These are phyloP conservation scores for Gerris lacustris DNA, from an alignment of 2,888 invertebrate species.

Conservation along the genomic window DNA sequence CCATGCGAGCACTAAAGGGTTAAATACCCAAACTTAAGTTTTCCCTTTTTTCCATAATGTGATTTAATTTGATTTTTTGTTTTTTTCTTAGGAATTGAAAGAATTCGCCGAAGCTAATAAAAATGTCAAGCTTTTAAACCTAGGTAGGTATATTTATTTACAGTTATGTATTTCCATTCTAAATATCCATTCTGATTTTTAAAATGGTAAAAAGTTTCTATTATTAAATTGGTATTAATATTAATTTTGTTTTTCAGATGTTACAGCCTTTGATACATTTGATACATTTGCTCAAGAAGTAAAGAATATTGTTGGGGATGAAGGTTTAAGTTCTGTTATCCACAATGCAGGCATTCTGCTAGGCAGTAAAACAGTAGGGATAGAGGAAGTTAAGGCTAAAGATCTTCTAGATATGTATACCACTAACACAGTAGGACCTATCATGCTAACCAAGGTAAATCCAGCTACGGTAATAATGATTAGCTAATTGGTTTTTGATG, in stretches of 20 bases:
- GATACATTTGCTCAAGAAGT: constrained; percentile 48
- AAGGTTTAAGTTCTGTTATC: constrained; percentile 71
- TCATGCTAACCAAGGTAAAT: constrained; percentile 66
- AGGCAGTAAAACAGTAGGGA: constrained; percentile 58
- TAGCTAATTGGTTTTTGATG: no score
- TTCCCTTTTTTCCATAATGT: no score
- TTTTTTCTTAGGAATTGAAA: constrained; percentile 22
- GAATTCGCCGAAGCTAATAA: constrained; percentile 18
- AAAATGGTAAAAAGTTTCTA: no score
- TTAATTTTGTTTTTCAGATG: constrained; percentile 44
- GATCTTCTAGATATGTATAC: constrained; percentile 57
- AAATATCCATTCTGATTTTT: no score
- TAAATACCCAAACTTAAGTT: no score
- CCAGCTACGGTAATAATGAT: not conserved
- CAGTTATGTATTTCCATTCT: no score
- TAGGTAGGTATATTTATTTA: constrained; percentile 19
- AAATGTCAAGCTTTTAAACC: constrained; percentile 23
- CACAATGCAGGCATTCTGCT: constrained; percentile 67
- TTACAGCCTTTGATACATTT: constrained; percentile 49
- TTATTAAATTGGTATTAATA: no score
- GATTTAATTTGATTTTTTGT: not conserved
- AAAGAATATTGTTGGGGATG: constrained; percentile 46
- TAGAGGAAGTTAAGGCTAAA: constrained; percentile 55
- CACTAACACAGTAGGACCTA: constrained; percentile 70
- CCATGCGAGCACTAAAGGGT: no score